Base-by-base conservation (phyloP, 2,888 invertebrate genomes). In the Dermolepida albohirtum region DNA sequence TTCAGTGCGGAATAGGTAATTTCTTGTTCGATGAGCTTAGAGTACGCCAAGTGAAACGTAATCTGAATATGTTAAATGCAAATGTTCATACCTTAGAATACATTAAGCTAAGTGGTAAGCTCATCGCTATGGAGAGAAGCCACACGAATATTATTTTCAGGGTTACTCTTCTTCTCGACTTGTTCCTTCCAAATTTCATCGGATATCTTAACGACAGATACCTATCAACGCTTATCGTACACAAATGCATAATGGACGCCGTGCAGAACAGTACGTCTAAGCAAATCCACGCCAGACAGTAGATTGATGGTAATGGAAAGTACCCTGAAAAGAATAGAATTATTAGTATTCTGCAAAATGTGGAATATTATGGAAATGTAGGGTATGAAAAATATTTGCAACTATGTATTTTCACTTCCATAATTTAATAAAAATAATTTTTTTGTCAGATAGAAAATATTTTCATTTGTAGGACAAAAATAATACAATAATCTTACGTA, bases 261-360 rank as follows among this genome's bases (percentile, higher is more conserved):
- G 98, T 98, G 84, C 98, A 98, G 81, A 97, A 95, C 0, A 98
- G 86, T 1, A 98, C 97, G 84, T 98, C 98, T 78, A 97, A 87
- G 77, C 95, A 95, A 74, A 97, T 95, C 97, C 97, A 98, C 63
- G 92, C 92, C 74, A 98, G 89, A 82, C 97, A 97, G 84, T 93
- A 94, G 59, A 92, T 90, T 4, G 94, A 90, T 6, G 93, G 90
- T 63, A 94, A 82, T 0, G 94, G 94, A 78, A 94, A 94, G 80
- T 92, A 90, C 54, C 94, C 94, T 94, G 89, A 44, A 86, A 86
- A 73, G 72, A 77, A 78, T 5, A 1, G 34, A 6, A 10, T 6
- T 34, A 34, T 34, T 34, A 34, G 34, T 34, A 49, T 22, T 49
- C 22, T 22, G 2, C 4, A 1, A 2, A 4, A 22, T 4, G 22